Conservation (phyloP, 2,113 vertebrate species). For the Dipodomys ordii region DNA sequence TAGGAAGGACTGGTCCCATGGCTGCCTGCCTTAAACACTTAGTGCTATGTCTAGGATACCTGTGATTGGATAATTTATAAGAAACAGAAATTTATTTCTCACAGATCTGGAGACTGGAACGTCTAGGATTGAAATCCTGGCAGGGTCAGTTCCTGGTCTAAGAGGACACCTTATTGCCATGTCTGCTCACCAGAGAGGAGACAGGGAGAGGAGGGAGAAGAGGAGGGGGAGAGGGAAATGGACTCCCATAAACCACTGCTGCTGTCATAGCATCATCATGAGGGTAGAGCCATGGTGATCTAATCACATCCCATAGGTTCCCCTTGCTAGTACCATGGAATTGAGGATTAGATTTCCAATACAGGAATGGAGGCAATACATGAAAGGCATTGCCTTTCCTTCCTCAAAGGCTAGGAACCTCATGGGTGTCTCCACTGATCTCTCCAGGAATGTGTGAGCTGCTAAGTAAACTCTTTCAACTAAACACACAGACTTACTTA, state of each 20-base stretch:
- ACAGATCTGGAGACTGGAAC: neutral
- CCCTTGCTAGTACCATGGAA: neutral
- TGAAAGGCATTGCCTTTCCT: neutral
- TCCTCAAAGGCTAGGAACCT: neutral
- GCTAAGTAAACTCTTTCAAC: neutral
- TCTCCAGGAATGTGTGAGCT: neutral
- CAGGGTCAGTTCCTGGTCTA: neutral
- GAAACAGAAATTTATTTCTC: neutral
- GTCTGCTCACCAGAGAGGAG: neutral
- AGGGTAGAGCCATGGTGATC: neutral
- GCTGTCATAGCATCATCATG: neutral
- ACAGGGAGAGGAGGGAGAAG: no score
- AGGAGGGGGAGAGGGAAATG: neutral
- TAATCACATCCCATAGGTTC: neutral
- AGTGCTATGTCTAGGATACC: neutral
- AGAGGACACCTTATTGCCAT: no score
- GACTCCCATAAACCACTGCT: neutral
- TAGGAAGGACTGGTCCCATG: neutral
- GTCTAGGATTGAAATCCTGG: neutral
- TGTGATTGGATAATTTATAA: neutral
- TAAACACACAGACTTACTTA: neutral
- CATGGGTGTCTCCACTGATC: neutral
- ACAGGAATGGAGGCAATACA: no score
- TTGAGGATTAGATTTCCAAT: neutral
- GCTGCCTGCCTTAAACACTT: neutral